Percentiles rank a stretch among this genome's conserved stretches.
Evolutionary conservation across 2,888 invertebrate species (phyloP).

Genomic region (Trissonchulus latispiculum): DNA sequence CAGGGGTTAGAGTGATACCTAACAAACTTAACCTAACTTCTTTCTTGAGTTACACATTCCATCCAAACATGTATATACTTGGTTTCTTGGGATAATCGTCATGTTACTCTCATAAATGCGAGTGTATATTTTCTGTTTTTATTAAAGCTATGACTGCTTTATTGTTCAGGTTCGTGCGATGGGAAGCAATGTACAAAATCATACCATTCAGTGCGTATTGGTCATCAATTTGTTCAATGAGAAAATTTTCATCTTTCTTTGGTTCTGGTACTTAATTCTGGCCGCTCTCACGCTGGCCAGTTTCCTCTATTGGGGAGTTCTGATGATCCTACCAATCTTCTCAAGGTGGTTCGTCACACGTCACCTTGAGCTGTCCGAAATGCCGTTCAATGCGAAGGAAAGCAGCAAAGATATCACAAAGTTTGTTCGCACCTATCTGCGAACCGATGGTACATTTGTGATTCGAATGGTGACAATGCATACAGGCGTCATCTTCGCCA

Average conservation of each 20-base stretch:
- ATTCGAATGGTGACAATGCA: slow-evolving; percentile 41
- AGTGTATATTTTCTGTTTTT: no score
- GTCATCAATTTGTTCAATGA: slow-evolving; percentile 43
- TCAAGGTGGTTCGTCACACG: slow-evolving; percentile 35
- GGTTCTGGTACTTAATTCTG: slow-evolving; percentile 40
- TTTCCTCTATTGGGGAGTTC: slow-evolving; percentile 38
- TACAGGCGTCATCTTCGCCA: slow-evolving; percentile 42
- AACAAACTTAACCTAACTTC: no score
- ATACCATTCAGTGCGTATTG: slow-evolving; percentile 41
- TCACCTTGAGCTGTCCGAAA: slow-evolving; percentile 42
- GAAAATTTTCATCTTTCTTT: slow-evolving; percentile 40
- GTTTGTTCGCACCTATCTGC: slow-evolving; percentile 37
- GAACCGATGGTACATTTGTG: slow-evolving; percentile 40
- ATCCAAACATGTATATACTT: no score
- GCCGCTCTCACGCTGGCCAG: slow-evolving; percentile 33
- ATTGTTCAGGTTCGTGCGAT: slow-evolving; percentile 37
- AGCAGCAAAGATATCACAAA: slow-evolving; percentile 32
- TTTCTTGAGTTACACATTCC: no score
- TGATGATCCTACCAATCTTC: slow-evolving; percentile 32
- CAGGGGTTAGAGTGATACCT: no score
- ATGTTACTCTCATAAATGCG: no score
- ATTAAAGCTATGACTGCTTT: no score
- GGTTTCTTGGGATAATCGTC: no score
- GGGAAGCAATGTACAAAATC: slow-evolving; percentile 41
- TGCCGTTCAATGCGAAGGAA: slow-evolving; percentile 36